Conservation (phyloP, 2,113 vertebrate species). For the Cairina moschata region DNA sequence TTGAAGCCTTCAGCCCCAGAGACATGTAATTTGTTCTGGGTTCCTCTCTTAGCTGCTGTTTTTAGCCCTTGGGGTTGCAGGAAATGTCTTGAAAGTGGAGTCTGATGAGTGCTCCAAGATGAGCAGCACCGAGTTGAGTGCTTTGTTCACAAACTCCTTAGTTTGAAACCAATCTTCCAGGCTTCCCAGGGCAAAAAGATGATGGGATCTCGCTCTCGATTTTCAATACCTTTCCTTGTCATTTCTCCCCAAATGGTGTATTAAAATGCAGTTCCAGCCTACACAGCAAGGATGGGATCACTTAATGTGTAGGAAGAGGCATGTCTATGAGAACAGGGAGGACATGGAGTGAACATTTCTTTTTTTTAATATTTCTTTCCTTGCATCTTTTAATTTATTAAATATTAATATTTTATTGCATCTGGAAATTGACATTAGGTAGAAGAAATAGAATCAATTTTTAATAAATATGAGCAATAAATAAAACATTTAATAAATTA, state of each 20-base stretch:
- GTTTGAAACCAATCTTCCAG: not conserved
- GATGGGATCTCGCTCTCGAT: not conserved
- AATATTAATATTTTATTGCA: conserved; percentile 61
- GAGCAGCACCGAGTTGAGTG: not conserved
- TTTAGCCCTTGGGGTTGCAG: not conserved
- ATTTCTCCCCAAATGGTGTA: not conserved
- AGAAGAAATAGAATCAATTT: conserved; percentile 70
- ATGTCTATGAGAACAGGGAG: not conserved
- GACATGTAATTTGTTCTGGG: not conserved
- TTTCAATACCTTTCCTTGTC: not conserved
- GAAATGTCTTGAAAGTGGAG: not conserved
- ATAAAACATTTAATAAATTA: conserved; percentile 74
- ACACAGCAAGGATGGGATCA: not conserved
- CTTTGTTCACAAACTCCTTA: not conserved
- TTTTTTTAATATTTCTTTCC: conserved; percentile 9
- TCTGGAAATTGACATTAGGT: conserved; percentile 47
- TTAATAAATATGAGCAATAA: conserved; percentile 70
- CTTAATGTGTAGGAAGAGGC: not conserved
- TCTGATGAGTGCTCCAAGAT: not conserved
- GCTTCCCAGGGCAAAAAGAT: not conserved
- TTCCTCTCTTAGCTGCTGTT: not conserved
- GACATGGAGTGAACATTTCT: not conserved
- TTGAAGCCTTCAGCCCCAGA: not conserved
- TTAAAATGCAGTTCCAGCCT: not conserved
- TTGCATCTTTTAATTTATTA: conserved; percentile 58